These are phyloP conservation scores for Oscarella lobularis DNA, from an alignment of 37 sponge, comb jelly and placozoan genomes.

Conservation along the genomic window DNA sequence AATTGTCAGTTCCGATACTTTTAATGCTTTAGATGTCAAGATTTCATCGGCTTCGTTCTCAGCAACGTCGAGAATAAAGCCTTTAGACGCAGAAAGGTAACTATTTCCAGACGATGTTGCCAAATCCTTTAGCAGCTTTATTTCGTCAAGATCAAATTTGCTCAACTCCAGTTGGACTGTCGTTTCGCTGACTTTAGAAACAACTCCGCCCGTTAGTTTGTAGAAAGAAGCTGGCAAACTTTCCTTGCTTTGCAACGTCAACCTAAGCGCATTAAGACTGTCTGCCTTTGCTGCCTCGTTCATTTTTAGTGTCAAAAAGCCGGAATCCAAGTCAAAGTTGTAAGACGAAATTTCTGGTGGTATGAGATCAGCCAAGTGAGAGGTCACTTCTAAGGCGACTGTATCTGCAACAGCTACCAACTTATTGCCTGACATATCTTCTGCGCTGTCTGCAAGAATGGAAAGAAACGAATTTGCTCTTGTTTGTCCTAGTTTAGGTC, in stretches of 20 bases:
- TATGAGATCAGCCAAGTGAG: slow-evolving; percentile 61
- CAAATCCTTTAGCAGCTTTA: slow-evolving; percentile 25
- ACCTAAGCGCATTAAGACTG: background rate
- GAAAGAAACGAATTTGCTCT: background rate
- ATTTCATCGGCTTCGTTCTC: slow-evolving; percentile 15
- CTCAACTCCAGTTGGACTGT: background rate
- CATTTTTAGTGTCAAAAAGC: slow-evolving; percentile 9
- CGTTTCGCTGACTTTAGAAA: background rate
- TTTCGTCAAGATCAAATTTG: slow-evolving; percentile 42
- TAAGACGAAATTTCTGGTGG: slow-evolving; percentile 53
- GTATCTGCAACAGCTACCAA: background rate
- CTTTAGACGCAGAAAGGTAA: background rate
- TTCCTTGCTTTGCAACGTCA: background rate
- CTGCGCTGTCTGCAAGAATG: background rate
- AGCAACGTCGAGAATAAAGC: background rate
- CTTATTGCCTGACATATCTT: background rate
- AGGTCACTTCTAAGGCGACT: background rate
- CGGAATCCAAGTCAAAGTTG: slow-evolving; percentile 58
- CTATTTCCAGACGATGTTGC: background rate
- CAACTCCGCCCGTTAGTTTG: background rate
- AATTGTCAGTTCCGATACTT: slow-evolving; percentile 21
- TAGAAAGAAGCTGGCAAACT: background rate
- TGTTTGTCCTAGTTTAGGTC: background rate
- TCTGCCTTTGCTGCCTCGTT: background rate
- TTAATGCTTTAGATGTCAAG: slow-evolving; percentile 25